Conservation (phyloP, 2,888 invertebrate species). For the Agrypnus murinus region DNA sequence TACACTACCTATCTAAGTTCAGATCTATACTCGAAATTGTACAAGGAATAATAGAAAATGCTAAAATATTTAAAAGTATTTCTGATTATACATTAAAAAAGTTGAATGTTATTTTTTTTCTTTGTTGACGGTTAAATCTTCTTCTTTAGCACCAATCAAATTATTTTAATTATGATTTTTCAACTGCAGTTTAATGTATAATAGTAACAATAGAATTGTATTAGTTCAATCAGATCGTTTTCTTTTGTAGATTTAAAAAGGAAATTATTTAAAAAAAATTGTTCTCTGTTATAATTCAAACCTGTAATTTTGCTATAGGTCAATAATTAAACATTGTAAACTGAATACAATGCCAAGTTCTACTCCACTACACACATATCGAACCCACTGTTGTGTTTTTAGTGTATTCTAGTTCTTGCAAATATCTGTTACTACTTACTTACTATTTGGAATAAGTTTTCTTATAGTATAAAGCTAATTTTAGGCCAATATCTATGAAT, state of each 20-base stretch:
- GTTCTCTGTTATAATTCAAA: slow-evolving; percentile 54
- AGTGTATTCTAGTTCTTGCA: slow-evolving; percentile 38
- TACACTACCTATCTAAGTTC: slow-evolving; percentile 36
- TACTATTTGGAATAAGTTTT: not conserved
- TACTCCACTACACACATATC: slow-evolving; percentile 69
- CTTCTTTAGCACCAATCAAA: slow-evolving; percentile 5
- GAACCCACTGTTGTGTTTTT: slow-evolving; percentile 57
- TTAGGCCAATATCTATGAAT: too few relatives aligned
- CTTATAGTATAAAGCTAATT: not conserved
- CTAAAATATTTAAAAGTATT: not conserved
- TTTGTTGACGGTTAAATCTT: not conserved
- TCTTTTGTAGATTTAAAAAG: slow-evolving; percentile 5
- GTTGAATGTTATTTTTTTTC: not conserved
- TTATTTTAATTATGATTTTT: not conserved
- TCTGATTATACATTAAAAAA: slow-evolving; percentile 12
- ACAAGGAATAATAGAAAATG: slow-evolving; percentile 12
- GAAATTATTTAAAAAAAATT: slow-evolving; percentile 30
- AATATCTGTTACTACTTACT: slow-evolving; percentile 38
- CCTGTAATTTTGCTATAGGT: slow-evolving; percentile 64
- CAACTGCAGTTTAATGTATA: not conserved
- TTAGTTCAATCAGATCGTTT: not conserved
- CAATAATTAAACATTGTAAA: slow-evolving; percentile 67
- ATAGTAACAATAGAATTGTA: not conserved
- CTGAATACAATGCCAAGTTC: slow-evolving; percentile 68
- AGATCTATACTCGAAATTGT: slow-evolving; percentile 28